These are phyloP conservation scores for Pseudocheirus occidentalis DNA, from an alignment of 2,797 vertebrate species.

Conservation along the genomic window DNA sequence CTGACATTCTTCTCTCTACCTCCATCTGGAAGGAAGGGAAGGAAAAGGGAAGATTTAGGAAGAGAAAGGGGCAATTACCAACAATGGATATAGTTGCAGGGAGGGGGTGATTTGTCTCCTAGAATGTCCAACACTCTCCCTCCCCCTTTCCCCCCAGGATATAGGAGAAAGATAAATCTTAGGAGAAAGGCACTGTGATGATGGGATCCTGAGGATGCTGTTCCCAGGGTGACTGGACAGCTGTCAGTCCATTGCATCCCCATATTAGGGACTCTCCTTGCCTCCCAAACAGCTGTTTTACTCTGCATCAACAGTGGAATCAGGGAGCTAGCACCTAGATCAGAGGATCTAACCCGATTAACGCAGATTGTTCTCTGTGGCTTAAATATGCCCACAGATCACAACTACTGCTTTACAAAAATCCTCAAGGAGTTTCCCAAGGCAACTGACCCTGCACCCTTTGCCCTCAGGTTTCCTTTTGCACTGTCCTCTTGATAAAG, in stretches of 20 bases:
- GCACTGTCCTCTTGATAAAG: background rate
- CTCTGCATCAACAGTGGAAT: background rate
- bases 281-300: background rate
- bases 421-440: background rate
- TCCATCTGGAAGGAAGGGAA: background rate
- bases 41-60: background rate
- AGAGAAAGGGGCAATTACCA: background rate
- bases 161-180: background rate
- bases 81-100: background rate
- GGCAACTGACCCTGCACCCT: background rate
- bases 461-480: background rate
- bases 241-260: background rate
- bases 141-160: background rate
- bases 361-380: background rate
- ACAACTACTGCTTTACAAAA: background rate
- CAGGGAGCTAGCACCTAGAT: background rate
- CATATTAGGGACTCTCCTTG: background rate
- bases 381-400: background rate
- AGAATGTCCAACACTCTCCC: background rate
- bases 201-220: background rate
- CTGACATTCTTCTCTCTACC: background rate
- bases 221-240: background rate
- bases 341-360: background rate
- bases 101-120: background rate
- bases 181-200: background rate